phyloP scores from a whole-genome alignment of 1,140 invertebrate genomes.

The Battus philenor region DNA sequence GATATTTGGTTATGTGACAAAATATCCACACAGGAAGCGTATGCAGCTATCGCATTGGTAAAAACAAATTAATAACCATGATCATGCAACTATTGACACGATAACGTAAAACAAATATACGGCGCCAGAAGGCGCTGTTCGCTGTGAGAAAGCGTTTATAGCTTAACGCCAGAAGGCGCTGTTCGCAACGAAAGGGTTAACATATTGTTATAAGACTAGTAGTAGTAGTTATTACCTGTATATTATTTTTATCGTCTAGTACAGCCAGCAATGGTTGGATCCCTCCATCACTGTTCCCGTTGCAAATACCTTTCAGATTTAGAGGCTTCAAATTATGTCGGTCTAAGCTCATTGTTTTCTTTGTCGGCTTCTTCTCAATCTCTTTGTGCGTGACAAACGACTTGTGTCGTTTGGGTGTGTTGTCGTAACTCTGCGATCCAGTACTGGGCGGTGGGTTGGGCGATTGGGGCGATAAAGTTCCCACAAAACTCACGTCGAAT shows the following conservation, averaged over 20 bases:
- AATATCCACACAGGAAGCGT: too few species aligned
- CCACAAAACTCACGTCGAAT: constrained; percentile 60
- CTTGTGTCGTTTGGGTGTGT: constrained; percentile 43
- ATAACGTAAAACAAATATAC: too few species aligned
- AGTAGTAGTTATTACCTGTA: constrained; percentile 39
- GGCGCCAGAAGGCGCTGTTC: too few species aligned
- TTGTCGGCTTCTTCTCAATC: constrained; percentile 26
- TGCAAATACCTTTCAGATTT: constrained; percentile 58
- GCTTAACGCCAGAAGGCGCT: too few species aligned
- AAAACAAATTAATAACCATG: too few species aligned
- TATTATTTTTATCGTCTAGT: constrained; percentile 62
- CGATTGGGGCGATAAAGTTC: constrained; percentile 32
- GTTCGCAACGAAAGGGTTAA: too few species aligned
- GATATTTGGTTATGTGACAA: too few species aligned
- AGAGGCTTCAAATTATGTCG: constrained; percentile 51
- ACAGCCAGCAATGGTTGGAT: constrained; percentile 50
- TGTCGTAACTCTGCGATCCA: constrained; percentile 23
- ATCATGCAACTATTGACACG: too few species aligned
- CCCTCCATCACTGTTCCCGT: constrained; percentile 37
- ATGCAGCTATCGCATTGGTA: too few species aligned
- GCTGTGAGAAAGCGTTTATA: too few species aligned
- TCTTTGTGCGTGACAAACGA: constrained; percentile 41
- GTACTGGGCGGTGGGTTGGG: constrained; percentile 24
- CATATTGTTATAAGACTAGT: constrained; percentile 2
- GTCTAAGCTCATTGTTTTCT: constrained; percentile 55